Evolutionary conservation across 2,888 invertebrate genomes (phyloP).

Genomic region (Lymantria dispar): DNA sequence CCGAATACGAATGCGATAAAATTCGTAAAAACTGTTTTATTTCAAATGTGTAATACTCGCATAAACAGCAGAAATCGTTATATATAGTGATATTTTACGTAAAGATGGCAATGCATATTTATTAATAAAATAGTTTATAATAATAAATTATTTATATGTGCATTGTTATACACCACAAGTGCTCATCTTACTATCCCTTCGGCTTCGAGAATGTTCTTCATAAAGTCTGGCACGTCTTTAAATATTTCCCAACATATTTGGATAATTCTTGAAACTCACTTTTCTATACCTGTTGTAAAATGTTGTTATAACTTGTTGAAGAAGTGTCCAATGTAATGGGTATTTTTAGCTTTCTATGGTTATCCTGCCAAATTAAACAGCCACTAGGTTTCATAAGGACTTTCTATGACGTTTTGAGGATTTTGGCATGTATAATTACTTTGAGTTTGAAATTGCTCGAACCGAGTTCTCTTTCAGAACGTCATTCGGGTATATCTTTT

Average conservation of each 20-base stretch:
- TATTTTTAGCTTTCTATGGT: conserved; percentile 23
- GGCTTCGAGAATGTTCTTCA: conserved; percentile 26
- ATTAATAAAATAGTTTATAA: background rate
- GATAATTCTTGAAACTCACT: conserved; percentile 27
- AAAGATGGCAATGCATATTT: background rate
- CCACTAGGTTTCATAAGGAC: background rate
- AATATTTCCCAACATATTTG: conserved; percentile 19
- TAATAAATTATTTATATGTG: conserved; percentile 21
- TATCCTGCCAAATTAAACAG: background rate
- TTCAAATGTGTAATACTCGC: no score
- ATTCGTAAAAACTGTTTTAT: no score
- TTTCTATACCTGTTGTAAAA: conserved; percentile 34
- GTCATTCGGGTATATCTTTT: no score
- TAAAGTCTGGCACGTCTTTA: conserved; percentile 16
- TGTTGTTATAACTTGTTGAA: conserved; percentile 42
- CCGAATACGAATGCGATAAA: no score
- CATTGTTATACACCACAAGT: conserved; percentile 30
- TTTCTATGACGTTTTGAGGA: background rate
- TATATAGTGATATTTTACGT: no score
- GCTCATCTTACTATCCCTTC: conserved; percentile 49
- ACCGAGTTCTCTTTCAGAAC: background rate
- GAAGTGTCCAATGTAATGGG: conserved; percentile 42
- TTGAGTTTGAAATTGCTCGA: background rate
- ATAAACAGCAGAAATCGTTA: no score
- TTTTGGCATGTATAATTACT: background rate